These are phyloP conservation scores for Anguilla megastoma DNA, from an alignment of 2,797 vertebrate genomes.

Conservation along the genomic window DNA sequence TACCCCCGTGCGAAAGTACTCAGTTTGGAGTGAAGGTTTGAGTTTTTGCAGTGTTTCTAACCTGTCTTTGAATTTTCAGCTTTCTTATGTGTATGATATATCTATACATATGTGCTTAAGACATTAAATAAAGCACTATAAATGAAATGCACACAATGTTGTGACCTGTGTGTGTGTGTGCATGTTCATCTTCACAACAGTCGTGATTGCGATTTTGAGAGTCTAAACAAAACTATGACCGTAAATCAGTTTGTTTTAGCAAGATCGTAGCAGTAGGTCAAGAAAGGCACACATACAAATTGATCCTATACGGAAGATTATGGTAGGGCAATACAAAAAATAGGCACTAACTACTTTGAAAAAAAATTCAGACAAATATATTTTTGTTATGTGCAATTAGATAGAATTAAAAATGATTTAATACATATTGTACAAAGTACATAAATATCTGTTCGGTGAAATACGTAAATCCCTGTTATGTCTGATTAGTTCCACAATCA, in stretches of 20 bases:
- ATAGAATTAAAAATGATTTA: not conserved
- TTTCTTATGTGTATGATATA: too few relatives aligned
- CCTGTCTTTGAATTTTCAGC: too few relatives aligned
- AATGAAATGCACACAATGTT: not conserved
- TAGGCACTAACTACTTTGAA: not conserved
- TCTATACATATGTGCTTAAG: not conserved
- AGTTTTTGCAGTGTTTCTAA: not conserved
- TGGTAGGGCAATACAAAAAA: not conserved
- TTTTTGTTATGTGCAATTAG: not conserved
- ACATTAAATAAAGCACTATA: not conserved
- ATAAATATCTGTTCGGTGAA: not conserved
- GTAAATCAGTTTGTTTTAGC: not conserved
- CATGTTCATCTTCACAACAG: not conserved
- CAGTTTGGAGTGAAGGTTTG: not conserved
- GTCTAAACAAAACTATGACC: not conserved
- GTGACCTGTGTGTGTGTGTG: too few relatives aligned
- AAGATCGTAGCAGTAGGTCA: not conserved
- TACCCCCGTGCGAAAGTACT: not conserved
- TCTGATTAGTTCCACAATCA: not conserved
- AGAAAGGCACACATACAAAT: not conserved
- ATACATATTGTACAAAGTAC: not conserved
- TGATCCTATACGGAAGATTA: not conserved
- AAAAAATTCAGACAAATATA: not conserved
- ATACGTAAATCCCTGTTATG: slow-evolving; percentile 19
- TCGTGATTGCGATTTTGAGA: not conserved